phyloP scores from a whole-genome alignment of 2,797 vertebrate genomes.

The Telmatherina bonti region DNA sequence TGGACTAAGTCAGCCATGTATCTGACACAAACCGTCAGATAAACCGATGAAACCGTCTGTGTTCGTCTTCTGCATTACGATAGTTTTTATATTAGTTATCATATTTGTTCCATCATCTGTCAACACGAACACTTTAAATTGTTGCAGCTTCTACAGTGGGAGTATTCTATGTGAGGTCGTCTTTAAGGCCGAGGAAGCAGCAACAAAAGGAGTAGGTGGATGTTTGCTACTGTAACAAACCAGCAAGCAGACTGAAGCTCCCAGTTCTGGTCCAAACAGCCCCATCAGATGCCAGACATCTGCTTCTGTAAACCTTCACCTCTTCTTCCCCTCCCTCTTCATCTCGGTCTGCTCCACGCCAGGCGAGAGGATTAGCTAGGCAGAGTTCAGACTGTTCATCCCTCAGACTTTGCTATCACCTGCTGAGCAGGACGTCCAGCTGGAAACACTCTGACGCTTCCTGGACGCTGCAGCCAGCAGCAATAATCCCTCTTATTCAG shows the following conservation, averaged over 20 bases:
- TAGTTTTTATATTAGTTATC: too few relatives aligned
- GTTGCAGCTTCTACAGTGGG: too few relatives aligned
- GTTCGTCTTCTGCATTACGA: too few relatives aligned
- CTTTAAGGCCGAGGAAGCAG: background rate
- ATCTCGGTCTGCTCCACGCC: conserved; percentile 13
- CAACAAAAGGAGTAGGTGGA: conserved; percentile 35
- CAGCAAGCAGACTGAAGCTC: background rate
- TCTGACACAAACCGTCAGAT: too few relatives aligned
- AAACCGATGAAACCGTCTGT: too few relatives aligned
- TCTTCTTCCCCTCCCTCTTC: conserved; percentile 3
- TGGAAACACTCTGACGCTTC: conserved; percentile 44
- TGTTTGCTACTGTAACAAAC: conserved; percentile 33
- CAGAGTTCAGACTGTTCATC: conserved; percentile 40
- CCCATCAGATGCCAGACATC: conserved; percentile 66
- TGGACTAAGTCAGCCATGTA: too few relatives aligned
- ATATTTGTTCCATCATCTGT: background rate
- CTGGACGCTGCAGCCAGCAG: conserved; percentile 44
- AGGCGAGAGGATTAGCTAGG: conserved; percentile 54
- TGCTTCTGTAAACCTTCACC: conserved; percentile 40
- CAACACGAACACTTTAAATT: too few relatives aligned
- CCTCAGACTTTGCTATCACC: conserved; percentile 58
- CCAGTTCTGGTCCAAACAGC: conserved; percentile 30
- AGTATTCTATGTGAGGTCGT: too few relatives aligned
- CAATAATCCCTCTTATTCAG: conserved; percentile 56
- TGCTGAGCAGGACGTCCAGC: conserved; percentile 61